phyloP scores from a whole-genome alignment of 2,113 vertebrate species.

The Ophiodon elongatus region DNA sequence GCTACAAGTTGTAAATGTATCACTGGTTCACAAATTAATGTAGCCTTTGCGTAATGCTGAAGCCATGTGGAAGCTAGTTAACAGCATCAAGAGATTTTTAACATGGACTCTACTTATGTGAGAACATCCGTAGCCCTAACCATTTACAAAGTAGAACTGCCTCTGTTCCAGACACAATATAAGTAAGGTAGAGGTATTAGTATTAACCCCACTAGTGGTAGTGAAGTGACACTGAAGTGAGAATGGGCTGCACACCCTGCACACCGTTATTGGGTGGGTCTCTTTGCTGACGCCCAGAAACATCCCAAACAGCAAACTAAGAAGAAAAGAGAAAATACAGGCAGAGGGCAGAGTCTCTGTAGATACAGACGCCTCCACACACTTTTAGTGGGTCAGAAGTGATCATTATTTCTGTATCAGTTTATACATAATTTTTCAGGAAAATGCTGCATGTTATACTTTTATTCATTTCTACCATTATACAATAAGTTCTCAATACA shows the following conservation, averaged over 20 bases:
- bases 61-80: conserved; percentile 1
- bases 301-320: not conserved
- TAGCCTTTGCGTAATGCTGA: conserved; percentile 8
- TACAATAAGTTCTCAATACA: not conserved
- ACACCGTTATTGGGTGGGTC: not conserved
- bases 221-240: not conserved
- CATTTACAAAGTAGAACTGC: not conserved
- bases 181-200: too few species aligned
- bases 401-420: not conserved
- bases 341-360: too few species aligned
- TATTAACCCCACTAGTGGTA: too few species aligned
- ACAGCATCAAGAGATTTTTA: not conserved
- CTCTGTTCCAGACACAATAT: not conserved
- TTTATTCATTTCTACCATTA: not conserved
- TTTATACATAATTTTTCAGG: not conserved
- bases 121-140: not conserved
- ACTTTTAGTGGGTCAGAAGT: not conserved
- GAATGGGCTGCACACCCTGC: too few species aligned
- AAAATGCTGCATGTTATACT: not conserved
- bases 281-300: too few species aligned
- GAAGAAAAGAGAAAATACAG: not conserved
- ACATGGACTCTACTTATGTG: not conserved
- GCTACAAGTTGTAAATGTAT: conserved; percentile 25
- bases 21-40: conserved; percentile 15
- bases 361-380: not conserved